Conservation (phyloP, 1,140 invertebrate species). For the Harlomillsia oculata region DNA sequence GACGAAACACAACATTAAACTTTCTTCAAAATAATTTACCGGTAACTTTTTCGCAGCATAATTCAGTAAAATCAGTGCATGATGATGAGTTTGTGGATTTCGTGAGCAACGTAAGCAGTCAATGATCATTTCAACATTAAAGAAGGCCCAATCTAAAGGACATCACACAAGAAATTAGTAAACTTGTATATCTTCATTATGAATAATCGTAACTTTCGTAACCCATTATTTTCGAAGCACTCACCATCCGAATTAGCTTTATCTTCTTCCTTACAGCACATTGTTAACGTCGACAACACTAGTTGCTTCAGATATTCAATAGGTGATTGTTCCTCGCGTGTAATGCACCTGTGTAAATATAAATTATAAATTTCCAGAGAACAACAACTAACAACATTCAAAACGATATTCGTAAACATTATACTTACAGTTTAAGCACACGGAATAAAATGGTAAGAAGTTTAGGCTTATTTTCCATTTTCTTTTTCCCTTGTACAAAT, state of each 20-base stretch:
- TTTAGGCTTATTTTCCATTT: conserved; percentile 53
- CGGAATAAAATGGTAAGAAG: conserved; percentile 67
- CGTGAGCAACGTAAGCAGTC: conserved; percentile 77
- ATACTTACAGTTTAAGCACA: conserved; percentile 56
- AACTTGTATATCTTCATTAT: not conserved
- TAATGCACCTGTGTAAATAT: conserved; percentile 49
- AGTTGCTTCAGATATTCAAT: conserved; percentile 84
- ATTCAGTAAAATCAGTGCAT: conserved; percentile 70
- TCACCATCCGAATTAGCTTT: conserved; percentile 37
- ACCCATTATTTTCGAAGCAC: too few species aligned
- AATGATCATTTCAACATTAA: conserved; percentile 73
- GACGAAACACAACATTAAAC: not conserved
- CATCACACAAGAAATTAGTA: not conserved
- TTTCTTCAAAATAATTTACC: conserved; percentile 31
- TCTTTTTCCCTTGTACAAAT: conserved; percentile 71
- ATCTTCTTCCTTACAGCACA: conserved; percentile 54
- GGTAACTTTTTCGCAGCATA: conserved; percentile 63
- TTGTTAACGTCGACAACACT: conserved; percentile 63
- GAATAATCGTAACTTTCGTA: not conserved
- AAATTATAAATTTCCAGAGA: not conserved
- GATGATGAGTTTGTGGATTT: conserved; percentile 88
- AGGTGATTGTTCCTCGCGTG: conserved; percentile 69
- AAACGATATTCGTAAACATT: not conserved
- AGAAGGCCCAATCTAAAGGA: conserved; percentile 37
- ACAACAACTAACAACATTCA: not conserved